A percentile compares a stretch with the other conserved stretches of the same genome.
phyloP scores from a whole-genome alignment of 1,140 invertebrate genomes.

The Teleopsis dalmanni region DNA sequence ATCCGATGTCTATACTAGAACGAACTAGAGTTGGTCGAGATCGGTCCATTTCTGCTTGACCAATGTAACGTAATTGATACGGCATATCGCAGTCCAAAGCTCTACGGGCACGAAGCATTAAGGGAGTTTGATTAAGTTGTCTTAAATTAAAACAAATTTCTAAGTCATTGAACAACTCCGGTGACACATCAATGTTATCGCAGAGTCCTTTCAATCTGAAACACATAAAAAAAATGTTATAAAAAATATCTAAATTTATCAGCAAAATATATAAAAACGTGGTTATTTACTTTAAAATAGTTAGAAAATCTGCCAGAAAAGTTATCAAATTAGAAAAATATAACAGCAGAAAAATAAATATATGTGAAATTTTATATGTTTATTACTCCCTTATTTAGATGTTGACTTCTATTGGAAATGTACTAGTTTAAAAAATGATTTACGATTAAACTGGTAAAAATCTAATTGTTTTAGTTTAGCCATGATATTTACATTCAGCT shows the following conservation, averaged over 20 bases:
- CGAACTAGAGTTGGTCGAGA: conserved; percentile 81
- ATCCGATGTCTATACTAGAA: conserved; percentile 85
- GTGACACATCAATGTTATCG: conserved; percentile 85
- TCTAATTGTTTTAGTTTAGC: too few relatives aligned
- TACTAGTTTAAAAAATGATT: too few relatives aligned
- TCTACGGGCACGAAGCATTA: conserved; percentile 66
- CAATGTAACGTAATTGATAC: conserved; percentile 82
- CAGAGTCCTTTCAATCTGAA: conserved; percentile 72
- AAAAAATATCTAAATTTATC: neutral
- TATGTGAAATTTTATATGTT: too few relatives aligned
- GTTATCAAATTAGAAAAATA: too few relatives aligned
- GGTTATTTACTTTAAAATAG: too few relatives aligned
- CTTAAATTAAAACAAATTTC: conserved; percentile 76
- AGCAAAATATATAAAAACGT: too few relatives aligned
- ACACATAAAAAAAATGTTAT: conserved; percentile 1
- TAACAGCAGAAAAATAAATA: too few relatives aligned
- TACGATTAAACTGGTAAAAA: too few relatives aligned
- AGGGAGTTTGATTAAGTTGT: conserved; percentile 50
- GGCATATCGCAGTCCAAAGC: conserved; percentile 68
- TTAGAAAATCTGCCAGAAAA: too few relatives aligned
- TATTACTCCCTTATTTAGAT: too few relatives aligned
- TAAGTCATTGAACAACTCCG: conserved; percentile 87
- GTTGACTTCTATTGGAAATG: too few relatives aligned
- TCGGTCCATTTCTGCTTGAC: conserved; percentile 85
- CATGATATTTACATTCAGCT: too few relatives aligned